Conservation (phyloP, 2,797 vertebrate genomes). For the Hephaestus fuliginosus region DNA sequence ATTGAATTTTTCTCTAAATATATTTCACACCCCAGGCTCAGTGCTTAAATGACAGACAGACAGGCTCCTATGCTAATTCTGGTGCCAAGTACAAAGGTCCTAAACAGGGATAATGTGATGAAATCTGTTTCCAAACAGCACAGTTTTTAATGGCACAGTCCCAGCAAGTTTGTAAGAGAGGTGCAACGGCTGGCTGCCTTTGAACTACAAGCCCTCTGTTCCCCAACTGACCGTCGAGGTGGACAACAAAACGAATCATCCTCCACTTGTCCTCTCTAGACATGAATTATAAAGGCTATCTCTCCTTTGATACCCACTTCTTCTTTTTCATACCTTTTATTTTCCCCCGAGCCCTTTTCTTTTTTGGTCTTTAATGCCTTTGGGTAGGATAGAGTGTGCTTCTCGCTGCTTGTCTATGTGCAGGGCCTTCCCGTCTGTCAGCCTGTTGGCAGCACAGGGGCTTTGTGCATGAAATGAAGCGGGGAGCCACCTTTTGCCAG, state of each 20-base stretch:
- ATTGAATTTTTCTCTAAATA: conserved; percentile 76
- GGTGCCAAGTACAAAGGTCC: conserved; percentile 62
- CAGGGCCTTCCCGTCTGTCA: conserved; percentile 63
- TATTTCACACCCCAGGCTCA: conserved; percentile 53
- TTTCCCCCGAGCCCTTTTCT: conserved; percentile 53
- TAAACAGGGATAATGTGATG: conserved; percentile 75
- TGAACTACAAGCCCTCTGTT: conserved; percentile 71
- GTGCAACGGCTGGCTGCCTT: conserved; percentile 60
- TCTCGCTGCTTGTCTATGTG: conserved; percentile 45
- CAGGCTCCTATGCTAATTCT: conserved; percentile 59
- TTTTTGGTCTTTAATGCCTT: conserved; percentile 68
- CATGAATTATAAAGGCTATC: conserved; percentile 77
- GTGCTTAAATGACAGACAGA: conserved; percentile 65
- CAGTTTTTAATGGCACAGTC: conserved; percentile 61
- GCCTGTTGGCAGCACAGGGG: conserved; percentile 51
- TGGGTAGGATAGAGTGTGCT: conserved; percentile 30
- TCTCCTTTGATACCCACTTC: conserved; percentile 16
- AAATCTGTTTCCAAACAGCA: conserved; percentile 72
- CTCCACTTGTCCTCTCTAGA: conserved; percentile 60
- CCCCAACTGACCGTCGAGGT: conserved; percentile 61
- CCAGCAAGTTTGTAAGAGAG: conserved; percentile 63
- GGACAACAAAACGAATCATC: conserved; percentile 75
- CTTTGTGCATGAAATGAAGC: conserved; percentile 71
- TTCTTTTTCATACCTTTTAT: conserved; percentile 53
- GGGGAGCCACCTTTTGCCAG: conserved; percentile 51